Evolutionary conservation across 2,797 vertebrate genomes (phyloP).

Genomic region (Pipistrellus pygmaeus): DNA sequence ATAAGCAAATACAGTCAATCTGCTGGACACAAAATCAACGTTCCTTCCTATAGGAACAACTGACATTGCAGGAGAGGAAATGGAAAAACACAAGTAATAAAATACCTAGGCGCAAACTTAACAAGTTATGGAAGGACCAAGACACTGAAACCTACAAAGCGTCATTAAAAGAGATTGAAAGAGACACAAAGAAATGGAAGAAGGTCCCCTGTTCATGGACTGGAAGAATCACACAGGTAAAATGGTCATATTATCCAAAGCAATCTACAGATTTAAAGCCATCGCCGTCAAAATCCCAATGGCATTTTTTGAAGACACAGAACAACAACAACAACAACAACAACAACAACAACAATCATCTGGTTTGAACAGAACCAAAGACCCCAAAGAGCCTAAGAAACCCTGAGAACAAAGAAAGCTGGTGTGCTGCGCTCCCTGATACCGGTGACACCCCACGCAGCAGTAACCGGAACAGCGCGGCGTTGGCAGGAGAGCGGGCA

Average conservation of each 20-base stretch:
- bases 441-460: rapidly evolving
- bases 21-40: neutral
- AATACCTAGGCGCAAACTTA: neutral
- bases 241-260: neutral
- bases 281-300: neutral
- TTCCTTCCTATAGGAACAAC: rapidly evolving
- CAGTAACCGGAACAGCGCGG: neutral
- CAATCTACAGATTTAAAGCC: neutral
- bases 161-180: too few relatives aligned
- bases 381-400: neutral
- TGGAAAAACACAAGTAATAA: neutral
- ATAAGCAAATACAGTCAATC: neutral
- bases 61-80: neutral
- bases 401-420: too few relatives aligned
- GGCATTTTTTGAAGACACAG: neutral
- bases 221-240: too few relatives aligned
- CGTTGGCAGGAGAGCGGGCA: rapidly evolving
- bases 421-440: neutral
- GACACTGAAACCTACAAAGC: neutral
- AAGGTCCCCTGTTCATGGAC: neutral
- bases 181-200: neutral
- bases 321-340: too few relatives aligned
- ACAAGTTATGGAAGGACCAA: neutral
- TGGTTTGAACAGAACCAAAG: neutral
- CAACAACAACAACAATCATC: too few relatives aligned